Percentiles rank a stretch among this genome's conserved stretches.
These are phyloP conservation scores for Saccostrea cuccullata DNA, from an alignment of 1,140 invertebrate genomes.

Conservation along the genomic window DNA sequence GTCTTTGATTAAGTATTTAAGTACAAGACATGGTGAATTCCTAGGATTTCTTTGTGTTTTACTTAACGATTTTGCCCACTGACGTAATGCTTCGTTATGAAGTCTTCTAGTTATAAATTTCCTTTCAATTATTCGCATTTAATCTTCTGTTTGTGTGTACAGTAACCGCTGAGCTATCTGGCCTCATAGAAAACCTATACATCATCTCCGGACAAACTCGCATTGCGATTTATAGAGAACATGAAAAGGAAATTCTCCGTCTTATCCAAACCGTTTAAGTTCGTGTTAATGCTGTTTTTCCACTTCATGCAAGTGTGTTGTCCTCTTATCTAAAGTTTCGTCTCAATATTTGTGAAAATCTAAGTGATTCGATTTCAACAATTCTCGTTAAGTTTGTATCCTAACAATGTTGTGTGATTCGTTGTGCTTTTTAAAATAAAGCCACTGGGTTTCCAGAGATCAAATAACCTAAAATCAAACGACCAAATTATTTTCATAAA, in stretches of 20 bases:
- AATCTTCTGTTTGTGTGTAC: conserved; percentile 33
- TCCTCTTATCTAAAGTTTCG: conserved; percentile 46
- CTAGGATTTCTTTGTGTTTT: conserved; percentile 28
- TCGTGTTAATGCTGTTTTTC: conserved; percentile 35
- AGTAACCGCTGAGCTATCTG: conserved; percentile 24
- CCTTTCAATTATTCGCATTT: conserved; percentile 25
- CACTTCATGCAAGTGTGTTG: conserved; percentile 33
- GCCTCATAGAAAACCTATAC: conserved; percentile 13
- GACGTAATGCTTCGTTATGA: conserved; percentile 22
- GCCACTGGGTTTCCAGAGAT: conserved; percentile 12
- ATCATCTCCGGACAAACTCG: conserved; percentile 24
- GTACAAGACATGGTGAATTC: conserved; percentile 21
- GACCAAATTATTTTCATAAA: conserved; percentile 12
- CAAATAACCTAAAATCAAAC: conserved; percentile 11
- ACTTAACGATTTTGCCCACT: conserved; percentile 27
- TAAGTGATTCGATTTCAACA: conserved; percentile 52
- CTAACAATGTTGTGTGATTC: conserved; percentile 40
- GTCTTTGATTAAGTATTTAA: conserved; percentile 27
- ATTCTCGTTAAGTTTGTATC: conserved; percentile 47
- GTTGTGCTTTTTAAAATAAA: neutral
- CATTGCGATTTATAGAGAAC: conserved; percentile 25
- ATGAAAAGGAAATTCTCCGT: conserved; percentile 23
- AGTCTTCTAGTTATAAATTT: conserved; percentile 15
- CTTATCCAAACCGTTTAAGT: conserved; percentile 28
- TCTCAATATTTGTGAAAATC: conserved; percentile 50